phyloP scores from a whole-genome alignment of 2,113 vertebrate species.

The Nipponia nippon region DNA sequence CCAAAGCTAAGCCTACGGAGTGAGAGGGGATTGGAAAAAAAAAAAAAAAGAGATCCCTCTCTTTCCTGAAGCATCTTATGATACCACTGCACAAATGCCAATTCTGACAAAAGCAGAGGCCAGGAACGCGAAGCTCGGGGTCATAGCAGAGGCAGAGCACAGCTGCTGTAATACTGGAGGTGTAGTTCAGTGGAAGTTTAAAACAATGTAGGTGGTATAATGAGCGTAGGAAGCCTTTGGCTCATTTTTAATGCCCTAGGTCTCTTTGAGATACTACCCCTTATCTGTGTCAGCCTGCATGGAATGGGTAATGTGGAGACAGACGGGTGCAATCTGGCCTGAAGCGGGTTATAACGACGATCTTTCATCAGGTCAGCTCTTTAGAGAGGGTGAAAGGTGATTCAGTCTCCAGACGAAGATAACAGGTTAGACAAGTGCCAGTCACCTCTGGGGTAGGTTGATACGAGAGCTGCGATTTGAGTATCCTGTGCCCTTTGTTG shows the following conservation, averaged over 20 bases:
- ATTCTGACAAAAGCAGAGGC: background rate
- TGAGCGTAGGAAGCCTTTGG: background rate
- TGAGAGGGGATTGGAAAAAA: background rate
- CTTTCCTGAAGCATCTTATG: background rate
- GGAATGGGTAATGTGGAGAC: background rate
- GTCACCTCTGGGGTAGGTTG: background rate
- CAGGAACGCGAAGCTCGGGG: background rate
- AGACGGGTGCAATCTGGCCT: background rate
- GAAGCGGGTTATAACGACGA: fast-evolving
- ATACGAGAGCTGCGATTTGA: background rate
- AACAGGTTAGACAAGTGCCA: background rate
- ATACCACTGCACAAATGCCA: background rate
- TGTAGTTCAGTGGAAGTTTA: background rate
- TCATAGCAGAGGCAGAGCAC: background rate
- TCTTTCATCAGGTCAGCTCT: background rate
- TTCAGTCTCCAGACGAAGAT: background rate
- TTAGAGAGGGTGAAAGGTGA: background rate
- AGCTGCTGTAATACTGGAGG: background rate
- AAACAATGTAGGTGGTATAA: background rate
- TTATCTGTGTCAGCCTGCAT: background rate
- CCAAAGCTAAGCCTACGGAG: background rate
- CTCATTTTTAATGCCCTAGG: background rate
- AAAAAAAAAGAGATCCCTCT: background rate
- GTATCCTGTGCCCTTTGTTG: background rate
- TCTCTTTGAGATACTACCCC: background rate